Percentiles rank a stretch among this genome's conserved stretches.
Evolutionary conservation across 2,888 invertebrate species (phyloP).

Genomic region (Phalera bucephala): DNA sequence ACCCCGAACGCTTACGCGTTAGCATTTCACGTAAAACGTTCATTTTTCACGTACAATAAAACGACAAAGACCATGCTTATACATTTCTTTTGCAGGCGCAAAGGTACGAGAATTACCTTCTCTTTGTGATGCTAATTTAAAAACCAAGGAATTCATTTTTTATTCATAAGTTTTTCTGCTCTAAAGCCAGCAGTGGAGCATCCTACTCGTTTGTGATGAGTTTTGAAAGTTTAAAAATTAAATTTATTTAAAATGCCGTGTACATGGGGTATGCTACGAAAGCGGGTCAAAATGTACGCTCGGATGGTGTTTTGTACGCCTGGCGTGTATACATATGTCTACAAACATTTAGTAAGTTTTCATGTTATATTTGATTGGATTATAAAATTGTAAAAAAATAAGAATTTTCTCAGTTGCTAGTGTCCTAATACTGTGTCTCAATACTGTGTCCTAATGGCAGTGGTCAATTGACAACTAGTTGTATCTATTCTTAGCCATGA

Average conservation of each 20-base stretch:
- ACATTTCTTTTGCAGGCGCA: conserved; percentile 70
- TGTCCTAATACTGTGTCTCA: too few species aligned
- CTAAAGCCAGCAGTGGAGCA: conserved; percentile 75
- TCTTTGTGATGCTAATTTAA: conserved; percentile 82
- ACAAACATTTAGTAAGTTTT: too few species aligned
- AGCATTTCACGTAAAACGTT: conserved; percentile 49
- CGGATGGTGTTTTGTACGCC: too few species aligned
- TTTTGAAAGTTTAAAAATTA: conserved; percentile 57
- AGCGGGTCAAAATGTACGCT: conserved; percentile 28
- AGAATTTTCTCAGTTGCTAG: too few species aligned
- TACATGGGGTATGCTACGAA: conserved; percentile 33
- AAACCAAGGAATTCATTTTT: conserved; percentile 82
- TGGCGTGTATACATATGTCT: too few species aligned
- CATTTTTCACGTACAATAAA: conserved; percentile 71
- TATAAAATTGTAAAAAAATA: too few species aligned
- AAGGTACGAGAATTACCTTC: conserved; percentile 80
- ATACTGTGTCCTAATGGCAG: too few species aligned
- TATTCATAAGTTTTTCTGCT: conserved; percentile 82
- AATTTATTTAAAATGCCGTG: conserved; percentile 49
- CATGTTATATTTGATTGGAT: too few species aligned
- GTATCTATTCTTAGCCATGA: too few species aligned
- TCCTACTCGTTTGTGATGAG: conserved; percentile 72
- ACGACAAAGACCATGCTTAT: conserved; percentile 68
- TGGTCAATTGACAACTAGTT: too few species aligned
- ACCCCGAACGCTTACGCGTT: too few species aligned